Evolutionary conservation across 1,140 invertebrate species (phyloP).

Genomic region (Trachymyrmex septentrionalis): DNA sequence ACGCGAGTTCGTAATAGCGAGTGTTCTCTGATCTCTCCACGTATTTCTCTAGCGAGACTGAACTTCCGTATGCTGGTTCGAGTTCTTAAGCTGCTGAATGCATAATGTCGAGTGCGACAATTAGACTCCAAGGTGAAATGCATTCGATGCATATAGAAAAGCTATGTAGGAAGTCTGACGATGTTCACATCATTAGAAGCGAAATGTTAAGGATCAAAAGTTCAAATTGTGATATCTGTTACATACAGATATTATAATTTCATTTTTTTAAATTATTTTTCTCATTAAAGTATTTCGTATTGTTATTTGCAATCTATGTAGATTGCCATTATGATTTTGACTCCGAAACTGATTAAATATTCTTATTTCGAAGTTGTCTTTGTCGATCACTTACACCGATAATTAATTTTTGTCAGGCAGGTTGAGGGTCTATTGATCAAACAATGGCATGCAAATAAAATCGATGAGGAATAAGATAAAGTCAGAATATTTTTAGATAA

Average conservation of each 20-base stretch:
- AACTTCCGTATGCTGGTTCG: neutral
- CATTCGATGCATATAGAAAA: neutral
- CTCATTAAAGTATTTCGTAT: neutral
- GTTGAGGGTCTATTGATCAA: slow-evolving; percentile 36
- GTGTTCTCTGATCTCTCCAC: slow-evolving; percentile 20
- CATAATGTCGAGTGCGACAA: slow-evolving; percentile 28
- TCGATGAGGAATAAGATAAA: slow-evolving; percentile 4
- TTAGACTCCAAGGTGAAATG: slow-evolving; percentile 19
- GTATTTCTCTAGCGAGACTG: slow-evolving; percentile 24
- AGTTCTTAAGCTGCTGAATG: slow-evolving; percentile 40
- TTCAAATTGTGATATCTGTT: neutral
- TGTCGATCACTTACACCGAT: slow-evolving; percentile 8
- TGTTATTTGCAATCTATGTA: neutral
- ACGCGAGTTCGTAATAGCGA: slow-evolving; percentile 37
- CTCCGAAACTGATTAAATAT: neutral
- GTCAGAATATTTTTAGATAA: neutral
- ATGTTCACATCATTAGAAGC: neutral
- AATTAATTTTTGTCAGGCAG: slow-evolving; percentile 28
- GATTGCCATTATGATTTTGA: neutral
- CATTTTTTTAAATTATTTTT: neutral
- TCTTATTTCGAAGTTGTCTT: neutral
- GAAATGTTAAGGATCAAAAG: neutral
- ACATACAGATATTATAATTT: neutral
- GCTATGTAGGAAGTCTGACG: neutral
- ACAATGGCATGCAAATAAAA: slow-evolving; percentile 40